phyloP scores from a whole-genome alignment of 2,797 vertebrate genomes.

The Diceros bicornis region DNA sequence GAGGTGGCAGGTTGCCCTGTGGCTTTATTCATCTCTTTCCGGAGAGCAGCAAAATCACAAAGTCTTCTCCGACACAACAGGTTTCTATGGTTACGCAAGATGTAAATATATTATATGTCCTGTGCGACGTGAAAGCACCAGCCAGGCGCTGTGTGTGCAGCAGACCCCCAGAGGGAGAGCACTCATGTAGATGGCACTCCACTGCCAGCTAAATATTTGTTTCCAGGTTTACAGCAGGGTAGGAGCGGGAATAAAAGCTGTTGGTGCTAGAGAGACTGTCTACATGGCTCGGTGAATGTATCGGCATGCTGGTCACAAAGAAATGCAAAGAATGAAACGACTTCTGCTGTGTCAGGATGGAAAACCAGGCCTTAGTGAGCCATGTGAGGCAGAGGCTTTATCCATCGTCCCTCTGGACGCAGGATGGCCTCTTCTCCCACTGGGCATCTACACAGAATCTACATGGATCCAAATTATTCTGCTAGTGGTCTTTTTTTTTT shows the following conservation, averaged over 20 bases:
- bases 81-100: constrained; percentile 86
- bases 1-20: constrained; percentile 73
- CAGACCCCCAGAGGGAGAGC: constrained; percentile 69
- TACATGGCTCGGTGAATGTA: background rate
- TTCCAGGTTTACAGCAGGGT: constrained; percentile 69
- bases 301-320: constrained; percentile 24
- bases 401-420: background rate
- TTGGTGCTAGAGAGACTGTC: background rate
- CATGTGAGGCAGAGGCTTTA: background rate
- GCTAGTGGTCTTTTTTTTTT: background rate
- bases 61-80: constrained; percentile 79
- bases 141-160: constrained; percentile 60
- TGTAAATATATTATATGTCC: constrained; percentile 82
- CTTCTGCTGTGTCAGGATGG: constrained; percentile 12
- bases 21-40: constrained; percentile 79
- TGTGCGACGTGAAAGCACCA: constrained; percentile 51
- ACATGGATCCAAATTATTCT: background rate
- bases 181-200: constrained; percentile 61
- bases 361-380: background rate
- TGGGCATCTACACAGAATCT: background rate
- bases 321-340: constrained; percentile 2
- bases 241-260: constrained; percentile 57
- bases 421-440: background rate
- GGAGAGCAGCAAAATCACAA: constrained; percentile 66
- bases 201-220: constrained; percentile 81